Percentiles rank a stretch among this genome's conserved stretches.
phyloP scores from a whole-genome alignment of 2,113 vertebrate species.

The Saguinus imperator region DNA sequence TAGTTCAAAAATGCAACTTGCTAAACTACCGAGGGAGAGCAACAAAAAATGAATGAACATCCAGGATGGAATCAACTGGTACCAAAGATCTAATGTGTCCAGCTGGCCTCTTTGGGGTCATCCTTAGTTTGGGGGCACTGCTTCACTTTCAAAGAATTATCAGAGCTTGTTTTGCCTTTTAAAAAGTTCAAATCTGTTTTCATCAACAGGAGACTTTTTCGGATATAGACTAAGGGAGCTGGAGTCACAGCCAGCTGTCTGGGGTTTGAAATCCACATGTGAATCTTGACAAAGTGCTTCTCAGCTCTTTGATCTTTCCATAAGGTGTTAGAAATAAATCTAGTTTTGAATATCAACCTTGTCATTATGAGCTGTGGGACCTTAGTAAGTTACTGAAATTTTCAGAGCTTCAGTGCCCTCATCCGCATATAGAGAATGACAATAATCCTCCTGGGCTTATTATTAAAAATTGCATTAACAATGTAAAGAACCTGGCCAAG shows the following conservation, averaged over 20 bases:
- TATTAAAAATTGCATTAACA: neutral
- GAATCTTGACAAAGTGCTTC: neutral
- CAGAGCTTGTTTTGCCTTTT: neutral
- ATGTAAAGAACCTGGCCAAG: neutral
- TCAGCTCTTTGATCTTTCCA: neutral
- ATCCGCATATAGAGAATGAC: neutral
- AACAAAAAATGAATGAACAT: neutral
- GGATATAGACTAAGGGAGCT: neutral
- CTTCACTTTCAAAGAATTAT: neutral
- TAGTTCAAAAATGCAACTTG: neutral
- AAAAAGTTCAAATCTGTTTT: neutral
- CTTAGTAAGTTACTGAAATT: neutral
- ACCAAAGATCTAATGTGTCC: neutral
- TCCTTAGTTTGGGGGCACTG: neutral
- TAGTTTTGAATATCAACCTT: neutral
- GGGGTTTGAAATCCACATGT: neutral
- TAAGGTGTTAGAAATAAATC: neutral
- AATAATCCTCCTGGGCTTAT: neutral
- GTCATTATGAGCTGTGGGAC: neutral
- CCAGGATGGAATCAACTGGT: neutral
- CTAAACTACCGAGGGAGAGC: neutral
- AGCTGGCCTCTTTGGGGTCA: neutral
- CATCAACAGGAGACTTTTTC: neutral
- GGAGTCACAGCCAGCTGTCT: neutral
- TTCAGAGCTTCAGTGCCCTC: neutral